Evolutionary conservation across 2,888 invertebrate species (phyloP), one percentile per base, ranked within the genome.

Genomic region (Microctonus hyperodae): DNA sequence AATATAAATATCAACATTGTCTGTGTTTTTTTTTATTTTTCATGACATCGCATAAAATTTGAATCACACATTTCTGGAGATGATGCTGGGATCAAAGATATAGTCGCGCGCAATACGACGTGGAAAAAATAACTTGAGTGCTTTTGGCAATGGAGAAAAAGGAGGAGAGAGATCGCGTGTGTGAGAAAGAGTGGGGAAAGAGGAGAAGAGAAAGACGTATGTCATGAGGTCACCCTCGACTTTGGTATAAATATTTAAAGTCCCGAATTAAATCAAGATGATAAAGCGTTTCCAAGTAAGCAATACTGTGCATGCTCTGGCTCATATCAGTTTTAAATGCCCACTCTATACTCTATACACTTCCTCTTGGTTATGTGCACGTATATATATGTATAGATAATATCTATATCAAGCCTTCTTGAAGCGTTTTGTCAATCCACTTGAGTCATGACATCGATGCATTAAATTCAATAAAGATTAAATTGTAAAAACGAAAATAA

Each of bases 191-290:
- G 59, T 64, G 68, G 53, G 48, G 53, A 23, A 37, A 48, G 33
- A 65, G 56, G 44, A 64, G 51, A 33, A n/a, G 11, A 53, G 51
- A 53, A 20, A 53, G 13, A 35, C 37, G 48, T 69, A 73, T 79
- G 79, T 79, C 79, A 74, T 78, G 78, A 80, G 80, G 80, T 81
- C 80, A 79, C 79, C 77, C 76, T 73, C 70, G 68, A 64, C 71
- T 71, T 70, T 73, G 79, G 77, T 81, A 81, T 81, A 81, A 81
- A 81, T 80, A 80, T 81, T 81, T 80, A 73, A 78, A 81, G 76
- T 79, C 78, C 78, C 76, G 78, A 81, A 81, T 81, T 79, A 81
- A 81, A 76, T 77, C 76, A 74, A 76, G 77, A 80, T 79, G 81
- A 81, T 81, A 81, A 81, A 81, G 78, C 78, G 77, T 63, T 77